Evolutionary conservation across 2,797 vertebrate genomes (phyloP), one percentile per base, ranked within the genome.

Genomic region (Tangara arthus): DNA sequence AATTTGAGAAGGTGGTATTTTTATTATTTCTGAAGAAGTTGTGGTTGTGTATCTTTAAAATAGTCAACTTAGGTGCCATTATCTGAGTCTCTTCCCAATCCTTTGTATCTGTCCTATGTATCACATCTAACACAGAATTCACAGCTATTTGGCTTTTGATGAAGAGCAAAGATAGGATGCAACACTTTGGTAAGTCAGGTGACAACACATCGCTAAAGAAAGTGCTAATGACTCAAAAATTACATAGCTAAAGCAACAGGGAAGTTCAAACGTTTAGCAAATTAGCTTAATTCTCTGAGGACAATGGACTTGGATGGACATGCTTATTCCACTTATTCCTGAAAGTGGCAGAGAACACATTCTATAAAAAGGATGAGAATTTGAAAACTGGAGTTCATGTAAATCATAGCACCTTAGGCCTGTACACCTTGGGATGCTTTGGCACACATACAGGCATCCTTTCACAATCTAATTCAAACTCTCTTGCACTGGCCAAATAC

Each of bases 201-300:
- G 4, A 59, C 41, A 87, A 92, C 0, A 0, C 49, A 68, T 28
- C 0, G 0, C 35, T 75, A 64, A 91, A 70, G 82, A 35, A 84
- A 85, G 84, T 87, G 87, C 53, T 95, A 89, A 78, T 82, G 72
- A 92, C 61, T 94, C 76, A 79, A 87, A 87, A 89, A 80, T 83
- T 77, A 87, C 32, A 80, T 0, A 32, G n/a, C 52, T 11, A 24
- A 85, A 93, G 81, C 61, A 87, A 93, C 7, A 70, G 35, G 21
- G 46, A 89, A 93, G 44, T 93, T 91, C 60, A 46, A 92, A 59
- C 0, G 2, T 61, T 68, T 73, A 75, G 55, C 14, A 91, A 80
- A 95, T 87, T 53, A 87, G 18, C 23, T 89, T 27, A 57, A 61
- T 50, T 92, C 57, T 80, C 87, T 89, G 66, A 79, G 82, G 82